These are phyloP conservation scores for Xenopus laevis DNA, from an alignment of 2,113 vertebrate species.

Conservation along the genomic window DNA sequence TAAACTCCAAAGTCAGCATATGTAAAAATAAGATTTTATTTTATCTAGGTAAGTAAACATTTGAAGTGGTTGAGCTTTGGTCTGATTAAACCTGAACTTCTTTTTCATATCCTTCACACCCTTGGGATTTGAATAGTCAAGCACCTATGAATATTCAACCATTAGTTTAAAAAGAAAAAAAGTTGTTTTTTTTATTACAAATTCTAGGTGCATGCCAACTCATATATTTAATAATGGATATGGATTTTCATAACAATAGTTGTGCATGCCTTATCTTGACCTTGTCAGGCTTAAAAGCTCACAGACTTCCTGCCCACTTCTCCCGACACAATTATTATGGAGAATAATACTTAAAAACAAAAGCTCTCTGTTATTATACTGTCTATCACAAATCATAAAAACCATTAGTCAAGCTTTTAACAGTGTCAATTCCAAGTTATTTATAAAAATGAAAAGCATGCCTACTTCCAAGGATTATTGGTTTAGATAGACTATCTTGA, in stretches of 20 bases:
- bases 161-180: not conserved
- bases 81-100: no score
- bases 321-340: slow-evolving; percentile 33
- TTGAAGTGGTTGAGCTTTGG: no score
- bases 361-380: slow-evolving; percentile 28
- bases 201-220: slow-evolving; percentile 24
- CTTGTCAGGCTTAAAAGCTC: slow-evolving; percentile 40
- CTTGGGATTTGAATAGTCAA: no score
- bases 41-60: no score
- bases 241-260: slow-evolving; percentile 36
- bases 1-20: no score
- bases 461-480: no score
- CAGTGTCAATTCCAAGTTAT: slow-evolving; percentile 13
- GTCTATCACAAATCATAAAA: slow-evolving; percentile 24
- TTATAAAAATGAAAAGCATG: slow-evolving; percentile 2
- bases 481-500: no score
- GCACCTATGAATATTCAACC: no score
- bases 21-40: no score
- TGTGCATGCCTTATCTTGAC: slow-evolving; percentile 25
- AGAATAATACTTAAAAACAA: slow-evolving; percentile 25
- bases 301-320: slow-evolving; percentile 30
- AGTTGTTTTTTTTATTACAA: not conserved
- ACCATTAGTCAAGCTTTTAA: slow-evolving; percentile 15
- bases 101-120: no score
- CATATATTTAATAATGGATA: slow-evolving; percentile 35